Percentiles rank a stretch among this genome's conserved stretches.
phyloP scores from a whole-genome alignment of 2,113 vertebrate species.

The Tricholaema leucomelas region DNA sequence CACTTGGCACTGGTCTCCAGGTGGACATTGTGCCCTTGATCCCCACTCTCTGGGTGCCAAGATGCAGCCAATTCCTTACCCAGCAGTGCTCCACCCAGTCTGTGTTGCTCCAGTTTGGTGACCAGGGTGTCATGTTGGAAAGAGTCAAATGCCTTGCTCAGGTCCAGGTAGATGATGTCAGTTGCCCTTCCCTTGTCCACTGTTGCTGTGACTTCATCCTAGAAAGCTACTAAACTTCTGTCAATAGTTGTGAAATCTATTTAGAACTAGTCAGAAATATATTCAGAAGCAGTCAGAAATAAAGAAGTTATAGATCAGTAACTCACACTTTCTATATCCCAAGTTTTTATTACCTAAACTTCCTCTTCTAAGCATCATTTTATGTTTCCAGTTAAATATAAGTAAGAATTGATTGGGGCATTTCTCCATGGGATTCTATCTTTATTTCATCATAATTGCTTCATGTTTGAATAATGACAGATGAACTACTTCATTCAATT shows the following conservation, averaged over 20 bases:
- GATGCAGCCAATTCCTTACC: too few relatives aligned
- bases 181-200: too few relatives aligned
- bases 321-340: conserved; percentile 68
- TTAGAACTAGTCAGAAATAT: conserved; percentile 62
- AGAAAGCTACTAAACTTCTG: too few relatives aligned
- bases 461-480: conserved; percentile 85
- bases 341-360: conserved; percentile 76
- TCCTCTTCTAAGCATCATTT: conserved; percentile 73
- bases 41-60: too few relatives aligned
- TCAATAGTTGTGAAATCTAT: conserved; percentile 68
- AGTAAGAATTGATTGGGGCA: conserved; percentile 78
- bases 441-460: conserved; percentile 86
- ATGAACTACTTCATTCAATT: conserved; percentile 79
- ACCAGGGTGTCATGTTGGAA: too few relatives aligned
- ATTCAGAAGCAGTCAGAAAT: conserved; percentile 65
- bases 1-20: too few relatives aligned
- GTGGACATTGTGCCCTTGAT: too few relatives aligned
- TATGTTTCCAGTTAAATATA: conserved; percentile 81
- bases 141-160: too few relatives aligned
- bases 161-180: too few relatives aligned
- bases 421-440: conserved; percentile 82
- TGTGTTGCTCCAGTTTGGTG: too few relatives aligned
- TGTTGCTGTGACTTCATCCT: too few relatives aligned
- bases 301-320: conserved; percentile 70
- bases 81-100: too few relatives aligned